A percentile compares a stretch with the other conserved stretches of the same genome.
phyloP scores from a whole-genome alignment of 2,797 vertebrate species.

The Anguilla marmorata region DNA sequence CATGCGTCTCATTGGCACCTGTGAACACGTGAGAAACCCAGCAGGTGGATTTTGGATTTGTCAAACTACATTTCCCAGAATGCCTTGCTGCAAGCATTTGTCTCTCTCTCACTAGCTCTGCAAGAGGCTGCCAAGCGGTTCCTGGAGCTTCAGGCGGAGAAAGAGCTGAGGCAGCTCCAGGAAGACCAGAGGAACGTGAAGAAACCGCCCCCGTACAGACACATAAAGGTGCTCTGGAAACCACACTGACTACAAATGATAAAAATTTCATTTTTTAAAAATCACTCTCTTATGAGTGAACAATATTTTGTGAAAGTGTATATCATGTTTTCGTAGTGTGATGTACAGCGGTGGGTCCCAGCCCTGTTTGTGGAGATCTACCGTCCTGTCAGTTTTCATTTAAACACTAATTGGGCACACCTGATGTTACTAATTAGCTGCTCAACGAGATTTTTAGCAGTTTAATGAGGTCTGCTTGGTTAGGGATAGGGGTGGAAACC shows the following conservation, averaged over 20 bases:
- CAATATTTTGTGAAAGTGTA: not conserved
- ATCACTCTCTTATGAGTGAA: not conserved
- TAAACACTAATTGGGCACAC: no score
- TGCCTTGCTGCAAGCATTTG: not conserved
- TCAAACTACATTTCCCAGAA: not conserved
- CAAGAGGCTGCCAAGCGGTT: constrained; percentile 94
- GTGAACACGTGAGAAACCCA: not conserved
- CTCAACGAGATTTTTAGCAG: no score
- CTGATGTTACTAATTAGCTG: no score
- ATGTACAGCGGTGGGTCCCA: not conserved
- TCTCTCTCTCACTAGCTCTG: constrained; percentile 73
- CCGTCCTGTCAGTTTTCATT: not conserved
- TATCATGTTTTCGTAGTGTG: not conserved
- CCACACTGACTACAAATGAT: no score
- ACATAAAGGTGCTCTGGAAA: constrained; percentile 83
- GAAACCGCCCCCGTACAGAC: constrained; percentile 95
- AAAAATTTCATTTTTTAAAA: not conserved
- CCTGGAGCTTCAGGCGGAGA: constrained; percentile 91
- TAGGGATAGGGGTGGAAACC: not conserved
- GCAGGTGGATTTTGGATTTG: not conserved
- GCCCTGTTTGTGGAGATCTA: not conserved
- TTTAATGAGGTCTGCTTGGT: no score
- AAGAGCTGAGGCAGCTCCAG: constrained; percentile 91
- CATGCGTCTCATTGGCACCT: no score
- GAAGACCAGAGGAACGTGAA: constrained; percentile 94